Percentiles rank a stretch among this genome's conserved stretches.
phyloP scores from a whole-genome alignment of 2,113 vertebrate genomes.

The Dinomys branickii region DNA sequence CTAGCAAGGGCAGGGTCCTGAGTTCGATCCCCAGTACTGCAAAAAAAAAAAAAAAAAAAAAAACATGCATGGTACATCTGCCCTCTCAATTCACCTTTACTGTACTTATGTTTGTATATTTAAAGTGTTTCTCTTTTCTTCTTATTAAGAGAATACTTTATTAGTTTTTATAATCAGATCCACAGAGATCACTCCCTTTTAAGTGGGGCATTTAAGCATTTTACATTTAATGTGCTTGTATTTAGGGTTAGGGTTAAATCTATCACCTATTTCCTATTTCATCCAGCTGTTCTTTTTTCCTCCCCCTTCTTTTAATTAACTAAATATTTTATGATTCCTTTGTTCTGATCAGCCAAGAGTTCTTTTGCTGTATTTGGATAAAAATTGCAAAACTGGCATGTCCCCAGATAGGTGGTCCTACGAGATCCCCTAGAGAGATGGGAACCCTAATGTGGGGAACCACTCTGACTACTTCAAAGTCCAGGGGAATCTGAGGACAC shows the following conservation, averaged over 20 bases:
- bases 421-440: not conserved
- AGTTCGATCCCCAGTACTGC: too few relatives aligned
- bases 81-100: not conserved
- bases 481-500: not conserved
- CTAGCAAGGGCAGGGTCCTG: too few relatives aligned
- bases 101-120: not conserved
- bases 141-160: not conserved
- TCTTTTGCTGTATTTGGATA: not conserved
- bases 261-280: slow-evolving; percentile 1
- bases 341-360: not conserved
- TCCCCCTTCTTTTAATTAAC: not conserved
- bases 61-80: not conserved
- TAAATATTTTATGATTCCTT: not conserved
- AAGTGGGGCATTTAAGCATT: not conserved
- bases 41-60: too few relatives aligned
- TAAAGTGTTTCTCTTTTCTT: not conserved
- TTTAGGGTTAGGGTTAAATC: not conserved
- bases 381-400: not conserved
- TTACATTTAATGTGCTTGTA: not conserved
- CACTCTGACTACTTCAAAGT: not conserved
- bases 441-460: not conserved
- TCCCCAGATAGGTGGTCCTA: not conserved
- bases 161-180: not conserved
- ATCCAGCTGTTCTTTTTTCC: not conserved
- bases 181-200: not conserved